Evolutionary conservation across 2,888 invertebrate species (phyloP).

Genomic region (Drosophila crucigera): DNA sequence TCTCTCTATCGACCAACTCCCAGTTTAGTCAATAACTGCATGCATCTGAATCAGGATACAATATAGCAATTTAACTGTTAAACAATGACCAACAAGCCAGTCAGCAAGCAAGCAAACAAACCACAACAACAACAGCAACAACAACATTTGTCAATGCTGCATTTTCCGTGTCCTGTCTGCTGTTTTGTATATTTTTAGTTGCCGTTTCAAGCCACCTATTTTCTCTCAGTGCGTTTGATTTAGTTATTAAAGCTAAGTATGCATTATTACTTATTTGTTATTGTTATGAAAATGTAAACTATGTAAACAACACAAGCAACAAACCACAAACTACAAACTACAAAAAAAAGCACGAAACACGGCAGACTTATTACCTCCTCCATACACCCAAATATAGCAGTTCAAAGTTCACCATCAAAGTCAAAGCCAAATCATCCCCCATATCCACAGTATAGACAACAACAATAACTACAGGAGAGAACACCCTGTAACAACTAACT

Average conservation of each 20-base stretch:
- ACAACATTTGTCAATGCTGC: constrained; percentile 11
- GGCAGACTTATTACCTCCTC: constrained; percentile 53
- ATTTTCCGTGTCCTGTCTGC: constrained; percentile 44
- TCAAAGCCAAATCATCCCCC: constrained; percentile 69
- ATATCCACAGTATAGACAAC: constrained; percentile 14
- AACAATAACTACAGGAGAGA: constrained; percentile 14
- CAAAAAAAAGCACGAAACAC: constrained; percentile 9
- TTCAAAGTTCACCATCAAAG: constrained; percentile 55
- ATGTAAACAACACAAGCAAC: constrained; percentile 42
- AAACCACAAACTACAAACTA: constrained; percentile 41
- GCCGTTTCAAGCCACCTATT: constrained; percentile 28
- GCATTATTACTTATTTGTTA: constrained; percentile 78
- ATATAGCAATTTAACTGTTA: constrained; percentile 14
- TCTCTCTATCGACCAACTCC: constrained; percentile 26
- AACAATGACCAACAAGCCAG: constrained; percentile 1
- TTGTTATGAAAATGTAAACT: constrained; percentile 65
- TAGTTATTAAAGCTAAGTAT: constrained; percentile 68
- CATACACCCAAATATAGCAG: constrained; percentile 40
- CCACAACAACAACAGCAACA: neutral
- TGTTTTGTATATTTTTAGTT: constrained; percentile 52
- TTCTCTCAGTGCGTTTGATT: constrained; percentile 49
- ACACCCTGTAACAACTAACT: constrained; percentile 30
- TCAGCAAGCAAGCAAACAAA: neutral
- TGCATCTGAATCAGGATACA: constrained; percentile 42
- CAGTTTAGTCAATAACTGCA: constrained; percentile 56